These are phyloP conservation scores for Dysmachus trigonus DNA, from an alignment of 2,888 invertebrate species.

Conservation along the genomic window DNA sequence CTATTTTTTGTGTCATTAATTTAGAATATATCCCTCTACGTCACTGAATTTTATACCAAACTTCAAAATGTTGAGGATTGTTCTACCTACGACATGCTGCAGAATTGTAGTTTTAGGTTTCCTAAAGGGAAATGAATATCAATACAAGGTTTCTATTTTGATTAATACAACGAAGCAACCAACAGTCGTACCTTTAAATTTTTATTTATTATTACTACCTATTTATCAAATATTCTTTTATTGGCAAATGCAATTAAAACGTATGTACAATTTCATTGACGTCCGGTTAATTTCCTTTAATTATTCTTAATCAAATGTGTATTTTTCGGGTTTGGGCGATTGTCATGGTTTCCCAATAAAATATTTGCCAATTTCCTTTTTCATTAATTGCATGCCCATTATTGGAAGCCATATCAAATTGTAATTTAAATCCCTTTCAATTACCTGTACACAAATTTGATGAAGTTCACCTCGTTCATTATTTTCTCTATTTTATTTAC, in stretches of 20 bases:
- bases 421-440: background rate
- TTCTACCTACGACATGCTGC: background rate
- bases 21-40: background rate
- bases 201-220: background rate
- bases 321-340: background rate
- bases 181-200: background rate
- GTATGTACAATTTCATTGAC: background rate
- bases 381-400: background rate
- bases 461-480: background rate
- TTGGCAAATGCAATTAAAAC: background rate
- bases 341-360: background rate
- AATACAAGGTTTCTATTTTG: background rate
- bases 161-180: background rate
- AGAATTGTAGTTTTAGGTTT: background rate
- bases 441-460: background rate
- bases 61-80: background rate
- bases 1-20: background rate
- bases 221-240: background rate
- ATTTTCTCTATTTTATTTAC: background rate
- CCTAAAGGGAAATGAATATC: background rate
- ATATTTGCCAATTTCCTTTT: background rate
- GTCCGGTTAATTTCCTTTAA: background rate
- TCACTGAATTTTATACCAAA: background rate
- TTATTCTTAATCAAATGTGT: background rate
- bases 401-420: background rate